Evolutionary conservation across 2,888 invertebrate genomes (phyloP), one percentile per base, ranked within the genome.

Genomic region (Leptogaster cylindrica): DNA sequence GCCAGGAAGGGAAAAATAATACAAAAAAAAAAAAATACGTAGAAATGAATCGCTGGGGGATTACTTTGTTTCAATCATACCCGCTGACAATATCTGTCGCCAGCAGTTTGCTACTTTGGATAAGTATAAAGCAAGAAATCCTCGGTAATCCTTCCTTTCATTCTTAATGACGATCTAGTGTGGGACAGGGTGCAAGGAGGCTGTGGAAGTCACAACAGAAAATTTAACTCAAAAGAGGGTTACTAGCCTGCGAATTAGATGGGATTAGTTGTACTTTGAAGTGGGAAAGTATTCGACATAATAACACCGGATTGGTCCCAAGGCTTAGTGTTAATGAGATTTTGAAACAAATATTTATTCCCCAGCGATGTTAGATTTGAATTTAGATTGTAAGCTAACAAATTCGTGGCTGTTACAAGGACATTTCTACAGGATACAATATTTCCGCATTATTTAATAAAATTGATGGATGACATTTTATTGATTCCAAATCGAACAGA

Each of bases 31-130:
- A n/a, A 36, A 36, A 36, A 10, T 6, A 36, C 10, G 10, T 6
- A 36, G 36, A 36, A 36, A 36, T 36, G 14, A 36, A 36, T 36
- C 36, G 4, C 10, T 10, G 3, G 36, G 14, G 36, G 36, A 36
- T 36, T 36, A 36, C 36, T 36, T 36, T 36, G 14, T 36, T 36
- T 36, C 36, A 36, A 36, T 36, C 36, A 36, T 36, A n/a, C 36
- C 36, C 36, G 36, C 36, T 36, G 36, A 36, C 36, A 36, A 36
- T 36, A 36, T 36, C 36, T 36, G 36, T 36, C 36, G 36, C 36
- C 36, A 36, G 14, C 36, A 36, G 36, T 36, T 36, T 36, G 36
- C 36, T 36, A 36, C 36, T 36, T 36, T 36, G 36, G 36, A 36
- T 36, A 36, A 36, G 36, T 36, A 4, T 36, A n/a, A 36, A 36